Evolutionary conservation across 1,140 invertebrate species (phyloP).

Genomic region (Saccostrea echinata): DNA sequence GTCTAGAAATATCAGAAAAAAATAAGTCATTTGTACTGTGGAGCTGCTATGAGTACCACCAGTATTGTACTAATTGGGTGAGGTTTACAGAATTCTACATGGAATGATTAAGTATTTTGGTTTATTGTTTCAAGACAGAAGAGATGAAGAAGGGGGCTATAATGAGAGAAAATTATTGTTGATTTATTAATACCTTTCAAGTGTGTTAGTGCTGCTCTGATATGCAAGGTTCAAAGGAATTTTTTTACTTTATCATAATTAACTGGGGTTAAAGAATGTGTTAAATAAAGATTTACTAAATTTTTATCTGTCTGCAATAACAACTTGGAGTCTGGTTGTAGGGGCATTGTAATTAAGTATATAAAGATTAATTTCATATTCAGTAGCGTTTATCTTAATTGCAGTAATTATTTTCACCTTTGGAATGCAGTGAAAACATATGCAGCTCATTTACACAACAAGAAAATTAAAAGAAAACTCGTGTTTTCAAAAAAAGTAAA

Average conservation of each 20-base stretch:
- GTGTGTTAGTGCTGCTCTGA: neutral
- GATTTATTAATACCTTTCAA: neutral
- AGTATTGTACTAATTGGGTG: too few relatives aligned
- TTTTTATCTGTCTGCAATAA: constrained; percentile 25
- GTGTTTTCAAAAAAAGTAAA: constrained; percentile 4
- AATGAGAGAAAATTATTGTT: neutral
- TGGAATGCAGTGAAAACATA: neutral
- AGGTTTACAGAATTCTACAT: too few relatives aligned
- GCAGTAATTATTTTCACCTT: neutral
- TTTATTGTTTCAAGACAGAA: neutral
- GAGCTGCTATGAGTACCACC: too few relatives aligned
- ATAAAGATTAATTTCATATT: constrained; percentile 22
- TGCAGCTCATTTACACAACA: constrained; percentile 1
- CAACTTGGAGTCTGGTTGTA: neutral
- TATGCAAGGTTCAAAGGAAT: neutral
- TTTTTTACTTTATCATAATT: neutral
- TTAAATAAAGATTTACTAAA: neutral
- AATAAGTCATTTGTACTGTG: too few relatives aligned
- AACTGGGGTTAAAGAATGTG: constrained; percentile 4
- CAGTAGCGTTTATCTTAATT: neutral
- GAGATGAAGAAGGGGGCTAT: too few relatives aligned
- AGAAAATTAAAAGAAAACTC: constrained; percentile 6
- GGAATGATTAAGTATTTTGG: neutral
- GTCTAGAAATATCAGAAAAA: too few relatives aligned
- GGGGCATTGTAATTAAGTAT: neutral